These are phyloP conservation scores for Drosophila funebris DNA, from an alignment of 1,140 invertebrate genomes.

Conservation along the genomic window DNA sequence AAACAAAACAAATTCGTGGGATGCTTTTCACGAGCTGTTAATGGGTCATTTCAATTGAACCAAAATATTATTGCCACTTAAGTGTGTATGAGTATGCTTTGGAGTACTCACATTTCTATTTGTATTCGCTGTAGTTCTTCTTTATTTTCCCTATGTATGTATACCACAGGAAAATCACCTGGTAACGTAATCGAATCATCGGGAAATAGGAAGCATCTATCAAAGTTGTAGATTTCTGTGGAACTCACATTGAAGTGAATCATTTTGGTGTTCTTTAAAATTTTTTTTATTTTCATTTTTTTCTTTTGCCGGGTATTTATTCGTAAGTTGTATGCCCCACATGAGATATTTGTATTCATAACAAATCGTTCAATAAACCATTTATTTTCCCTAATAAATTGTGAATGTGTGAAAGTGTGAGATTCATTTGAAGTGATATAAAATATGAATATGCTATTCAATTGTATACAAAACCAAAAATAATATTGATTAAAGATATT, in stretches of 20 bases:
- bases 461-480: conserved; percentile 36
- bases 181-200: conserved; percentile 33
- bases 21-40: conserved; percentile 77
- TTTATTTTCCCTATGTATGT: not conserved
- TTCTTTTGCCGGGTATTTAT: not conserved
- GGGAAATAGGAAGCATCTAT: conserved; percentile 55
- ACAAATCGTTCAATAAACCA: conserved; percentile 37
- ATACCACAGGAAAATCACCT: conserved; percentile 25
- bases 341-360: conserved; percentile 35
- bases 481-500: conserved; percentile 30
- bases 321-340: not conserved
- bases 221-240: conserved; percentile 17
- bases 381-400: conserved; percentile 40
- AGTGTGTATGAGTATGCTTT: not conserved
- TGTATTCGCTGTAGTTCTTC: not conserved
- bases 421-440: conserved; percentile 47
- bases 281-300: not conserved
- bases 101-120: conserved; percentile 20
- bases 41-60: conserved; percentile 77
- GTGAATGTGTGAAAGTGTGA: conserved; percentile 51
- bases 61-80: conserved; percentile 50
- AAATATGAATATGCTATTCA: conserved; percentile 49
- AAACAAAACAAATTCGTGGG: conserved; percentile 46
- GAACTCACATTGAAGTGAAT: conserved; percentile 30
- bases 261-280: no score